A percentile compares a stretch with the other conserved stretches of the same genome.
phyloP scores from a whole-genome alignment of 2,888 invertebrate genomes.

The Tethea ocularis region DNA sequence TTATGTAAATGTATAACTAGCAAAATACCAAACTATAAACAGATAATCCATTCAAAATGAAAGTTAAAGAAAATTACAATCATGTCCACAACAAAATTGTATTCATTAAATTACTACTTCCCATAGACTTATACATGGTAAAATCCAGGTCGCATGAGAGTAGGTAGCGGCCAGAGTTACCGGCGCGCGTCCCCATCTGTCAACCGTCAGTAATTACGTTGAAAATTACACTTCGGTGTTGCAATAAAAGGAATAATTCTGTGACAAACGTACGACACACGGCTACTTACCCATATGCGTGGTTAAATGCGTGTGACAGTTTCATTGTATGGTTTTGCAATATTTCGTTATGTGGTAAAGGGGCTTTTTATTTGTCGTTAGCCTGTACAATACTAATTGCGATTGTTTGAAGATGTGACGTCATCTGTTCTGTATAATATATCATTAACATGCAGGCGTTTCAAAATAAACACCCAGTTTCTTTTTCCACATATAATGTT shows the following conservation, averaged over 20 bases:
- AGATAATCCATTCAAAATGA: too few relatives aligned
- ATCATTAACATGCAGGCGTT: neutral
- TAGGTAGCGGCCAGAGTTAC: slow-evolving; percentile 22
- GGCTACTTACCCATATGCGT: slow-evolving; percentile 29
- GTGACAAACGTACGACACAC: slow-evolving; percentile 17
- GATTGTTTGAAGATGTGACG: neutral
- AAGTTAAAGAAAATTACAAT: too few relatives aligned
- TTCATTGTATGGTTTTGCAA: slow-evolving; percentile 24
- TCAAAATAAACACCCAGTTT: slow-evolving; percentile 1
- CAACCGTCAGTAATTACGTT: slow-evolving; percentile 31
- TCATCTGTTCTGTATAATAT: neutral
- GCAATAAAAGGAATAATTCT: slow-evolving; percentile 34
- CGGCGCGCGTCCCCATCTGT: slow-evolving; percentile 35
- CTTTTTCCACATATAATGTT: neutral
- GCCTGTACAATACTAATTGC: slow-evolving; percentile 1
- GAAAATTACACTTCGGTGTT: slow-evolving; percentile 32
- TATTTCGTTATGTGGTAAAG: slow-evolving; percentile 1
- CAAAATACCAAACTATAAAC: too few relatives aligned
- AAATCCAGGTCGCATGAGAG: slow-evolving; percentile 32
- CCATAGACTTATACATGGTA: neutral
- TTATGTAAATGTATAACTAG: too few relatives aligned
- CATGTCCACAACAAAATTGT: neutral
- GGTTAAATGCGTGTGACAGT: slow-evolving; percentile 33
- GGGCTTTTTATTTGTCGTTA: neutral
- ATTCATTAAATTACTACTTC: neutral